phyloP scores from a whole-genome alignment of 2,113 vertebrate genomes.

The Rousettus leschenaultii region DNA sequence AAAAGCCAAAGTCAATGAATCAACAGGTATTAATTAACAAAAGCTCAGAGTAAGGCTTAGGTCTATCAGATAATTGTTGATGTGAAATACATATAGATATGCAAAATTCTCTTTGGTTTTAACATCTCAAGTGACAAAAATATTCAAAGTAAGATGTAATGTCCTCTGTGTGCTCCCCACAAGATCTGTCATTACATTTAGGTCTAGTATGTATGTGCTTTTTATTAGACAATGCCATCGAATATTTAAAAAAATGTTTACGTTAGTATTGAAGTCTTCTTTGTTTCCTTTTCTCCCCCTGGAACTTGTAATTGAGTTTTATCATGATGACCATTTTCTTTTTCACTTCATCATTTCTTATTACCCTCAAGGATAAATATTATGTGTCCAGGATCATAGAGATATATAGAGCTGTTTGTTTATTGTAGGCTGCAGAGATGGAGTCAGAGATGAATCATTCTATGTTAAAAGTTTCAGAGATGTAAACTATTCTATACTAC shows the following conservation, averaged over 20 bases:
- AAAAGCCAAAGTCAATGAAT: neutral
- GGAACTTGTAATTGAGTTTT: neutral
- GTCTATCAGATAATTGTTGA: neutral
- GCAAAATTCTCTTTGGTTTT: neutral
- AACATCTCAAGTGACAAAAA: neutral
- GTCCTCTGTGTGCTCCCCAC: neutral
- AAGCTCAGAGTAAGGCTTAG: neutral
- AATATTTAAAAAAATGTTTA: neutral
- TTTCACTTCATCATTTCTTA: neutral
- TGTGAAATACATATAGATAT: neutral
- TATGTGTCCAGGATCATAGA: neutral
- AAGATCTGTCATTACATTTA: neutral
- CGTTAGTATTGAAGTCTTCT: neutral
- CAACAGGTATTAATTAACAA: neutral
- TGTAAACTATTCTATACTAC: neutral
- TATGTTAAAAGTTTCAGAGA: neutral
- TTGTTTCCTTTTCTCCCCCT: neutral
- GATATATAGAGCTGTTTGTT: neutral
- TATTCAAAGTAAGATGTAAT: neutral
- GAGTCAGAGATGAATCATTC: neutral
- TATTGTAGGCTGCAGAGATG: slow-evolving; percentile 55
- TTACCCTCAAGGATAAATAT: neutral
- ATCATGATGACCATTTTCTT: neutral
- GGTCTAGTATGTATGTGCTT: neutral
- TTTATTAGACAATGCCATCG: neutral